These are phyloP conservation scores for Thamnophis sirtalis DNA, from an alignment of 2,113 vertebrate species.

Conservation along the genomic window DNA sequence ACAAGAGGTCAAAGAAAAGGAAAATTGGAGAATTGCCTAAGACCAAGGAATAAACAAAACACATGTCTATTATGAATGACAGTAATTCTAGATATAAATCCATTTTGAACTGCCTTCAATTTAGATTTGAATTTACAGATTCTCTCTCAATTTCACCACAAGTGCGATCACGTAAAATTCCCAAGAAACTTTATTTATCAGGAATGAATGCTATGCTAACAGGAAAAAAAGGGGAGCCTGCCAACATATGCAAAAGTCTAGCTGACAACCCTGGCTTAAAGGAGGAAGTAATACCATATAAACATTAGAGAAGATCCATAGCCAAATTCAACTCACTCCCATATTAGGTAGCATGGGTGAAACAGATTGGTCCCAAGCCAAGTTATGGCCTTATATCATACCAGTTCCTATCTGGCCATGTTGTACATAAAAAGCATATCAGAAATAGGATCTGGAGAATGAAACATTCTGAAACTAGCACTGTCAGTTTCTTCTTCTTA, in stretches of 20 bases:
- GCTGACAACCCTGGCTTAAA: not conserved
- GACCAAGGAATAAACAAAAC: not conserved
- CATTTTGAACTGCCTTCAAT: not conserved
- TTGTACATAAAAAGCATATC: conserved; percentile 63
- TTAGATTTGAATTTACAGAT: not conserved
- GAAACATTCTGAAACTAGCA: conserved; percentile 53
- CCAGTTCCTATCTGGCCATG: conserved; percentile 56
- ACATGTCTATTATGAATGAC: not conserved
- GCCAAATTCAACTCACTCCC: not conserved
- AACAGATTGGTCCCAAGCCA: conserved; percentile 34
- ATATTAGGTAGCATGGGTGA: conserved; percentile 11
- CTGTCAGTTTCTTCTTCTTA: conserved; percentile 64
- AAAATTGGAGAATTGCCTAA: not conserved
- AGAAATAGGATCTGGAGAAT: conserved; percentile 61
- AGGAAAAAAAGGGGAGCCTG: not conserved
- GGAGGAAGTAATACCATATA: not conserved
- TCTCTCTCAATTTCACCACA: not conserved
- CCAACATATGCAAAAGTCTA: not conserved
- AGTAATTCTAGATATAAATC: not conserved
- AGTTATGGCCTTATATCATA: conserved; percentile 15
- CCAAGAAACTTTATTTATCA: not conserved
- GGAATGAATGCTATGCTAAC: not conserved
- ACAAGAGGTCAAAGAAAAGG: not conserved
- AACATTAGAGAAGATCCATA: not conserved
- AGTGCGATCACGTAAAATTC: not conserved